Evolutionary conservation across 92 coral and sea anemone species (phyloP), one percentile per base, ranked within the genome.

Genomic region (Desmophyllum pertusum): DNA sequence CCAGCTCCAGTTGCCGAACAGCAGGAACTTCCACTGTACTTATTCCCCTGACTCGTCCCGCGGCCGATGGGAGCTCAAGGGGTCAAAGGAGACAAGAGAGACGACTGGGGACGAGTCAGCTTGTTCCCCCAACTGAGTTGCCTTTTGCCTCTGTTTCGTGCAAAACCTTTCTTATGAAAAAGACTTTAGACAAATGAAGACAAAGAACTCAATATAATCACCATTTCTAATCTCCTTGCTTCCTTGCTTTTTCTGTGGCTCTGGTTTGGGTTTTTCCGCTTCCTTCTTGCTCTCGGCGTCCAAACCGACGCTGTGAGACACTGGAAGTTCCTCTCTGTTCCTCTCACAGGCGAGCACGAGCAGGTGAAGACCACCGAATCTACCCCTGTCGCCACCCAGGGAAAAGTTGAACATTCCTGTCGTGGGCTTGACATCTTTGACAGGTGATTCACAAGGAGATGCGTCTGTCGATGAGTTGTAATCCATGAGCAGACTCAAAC

Each of bases 381-480:
- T 5, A 38, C 43, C 72, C 0, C 76, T 52, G 52, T 11, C 3
- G 17, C 77, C 57, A 19, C 25, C 77, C 77, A 72, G 57, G 15
- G 86, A 57, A 41, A 82, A 75, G 43, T 84, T 76, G 39, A 77
- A 84, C 65, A 76, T 43, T 53, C 71, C 80, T 21, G 70, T 8
- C 71, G 25, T 53, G 59, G 79, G 11, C 53, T 66, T 66, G 8
- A 51, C 52, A 6, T 81, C 85, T 23, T 71, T 82, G 39, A 74
- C 78, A 13, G 89, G 84, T n/a, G 89, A 77, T 3, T 76, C 89
- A 19, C 78, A 57, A 13, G 93, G 91, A 1, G 95, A 87, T 39
- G 83, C 90, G 38, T 92, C 98, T 10, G 92, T 73, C 3, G 99
- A 95, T 6, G 99, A 94, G 74, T 86, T 90, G 42, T 97, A 97